Evolutionary conservation across 2,888 invertebrate genomes (phyloP), one percentile per base, ranked within the genome.

Genomic region (Spicauda simplicius): DNA sequence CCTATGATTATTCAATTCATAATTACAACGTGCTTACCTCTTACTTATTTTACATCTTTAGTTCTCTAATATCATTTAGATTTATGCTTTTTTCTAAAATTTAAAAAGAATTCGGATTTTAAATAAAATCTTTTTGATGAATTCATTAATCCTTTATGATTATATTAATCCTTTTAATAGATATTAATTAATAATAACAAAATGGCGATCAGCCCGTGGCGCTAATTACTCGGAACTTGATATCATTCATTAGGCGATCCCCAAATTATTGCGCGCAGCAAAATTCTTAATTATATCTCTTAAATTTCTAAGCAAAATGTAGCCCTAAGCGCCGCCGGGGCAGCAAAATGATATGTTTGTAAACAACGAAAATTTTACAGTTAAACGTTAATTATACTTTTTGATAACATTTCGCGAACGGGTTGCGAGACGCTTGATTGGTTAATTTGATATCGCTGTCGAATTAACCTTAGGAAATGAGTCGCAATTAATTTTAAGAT

Each of bases 241-340:
- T 93, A 93, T 91, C 89, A 88, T 90, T 91, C 87, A 91, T 93
- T 91, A 93, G 85, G 78, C 81, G 85, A 88, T 82, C 90, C 89
- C 90, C 81, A 93, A 93, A 93, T 93, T 92, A 92, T 90, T 90
- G 85, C 86, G 90, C 85, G 82, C 84, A 82, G 85, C 90, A 85
- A 91, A 92, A 91, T 91, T 92, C 90, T 92, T 93, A 93, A 93
- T 93, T 93, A 93, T 93, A 93, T 90, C 88, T 91, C 91, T 93
- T 91, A 86, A 90, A 91, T 92, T 91, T 93, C 92, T 90, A 89
- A 91, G 91, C 87, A 89, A 91, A 91, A 88, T 91, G 88, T 88
- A 72, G 91, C 93, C 91, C 80, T 71, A 79, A 86, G 92, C 88
- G 83, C 80, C 82, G 82, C 74, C 78, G 80, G 80, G 84, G 85